Evolutionary conservation across 2,797 vertebrate species (phyloP).

Genomic region (Sardinella longiceps): DNA sequence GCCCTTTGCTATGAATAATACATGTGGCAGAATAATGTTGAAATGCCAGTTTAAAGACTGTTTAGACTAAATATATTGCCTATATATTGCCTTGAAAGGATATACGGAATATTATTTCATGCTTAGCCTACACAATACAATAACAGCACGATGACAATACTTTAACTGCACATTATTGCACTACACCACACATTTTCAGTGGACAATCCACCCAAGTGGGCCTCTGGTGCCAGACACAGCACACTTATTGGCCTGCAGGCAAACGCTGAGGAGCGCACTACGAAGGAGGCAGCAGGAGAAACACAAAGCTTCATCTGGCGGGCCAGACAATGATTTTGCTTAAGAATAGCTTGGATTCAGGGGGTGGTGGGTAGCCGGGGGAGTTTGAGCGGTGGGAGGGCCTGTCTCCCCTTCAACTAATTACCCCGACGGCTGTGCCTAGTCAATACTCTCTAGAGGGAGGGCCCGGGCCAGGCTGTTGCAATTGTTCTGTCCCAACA

Average conservation of each 20-base stretch:
- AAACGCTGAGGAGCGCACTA: neutral
- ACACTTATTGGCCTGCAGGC: neutral
- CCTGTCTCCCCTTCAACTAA: conserved; percentile 37
- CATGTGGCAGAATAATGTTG: neutral
- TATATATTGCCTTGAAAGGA: neutral
- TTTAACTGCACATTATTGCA: neutral
- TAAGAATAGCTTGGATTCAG: conserved; percentile 11
- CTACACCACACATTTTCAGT: neutral
- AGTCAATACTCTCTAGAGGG: conserved; percentile 38
- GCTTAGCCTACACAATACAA: neutral
- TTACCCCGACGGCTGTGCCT: conserved; percentile 37
- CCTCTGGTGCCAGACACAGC: neutral
- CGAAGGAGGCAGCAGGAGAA: neutral
- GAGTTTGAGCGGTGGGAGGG: neutral
- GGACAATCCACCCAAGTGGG: neutral
- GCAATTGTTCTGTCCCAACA: conserved; percentile 45
- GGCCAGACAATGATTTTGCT: conserved; percentile 20
- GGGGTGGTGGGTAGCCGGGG: neutral
- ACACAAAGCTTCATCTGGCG: conserved; percentile 23
- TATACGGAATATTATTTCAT: neutral
- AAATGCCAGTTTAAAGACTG: neutral
- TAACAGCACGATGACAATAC: neutral
- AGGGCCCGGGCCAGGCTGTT: conserved; percentile 41
- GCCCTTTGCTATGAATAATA: conserved; percentile 34
- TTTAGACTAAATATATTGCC: neutral